Evolutionary conservation across 2,113 vertebrate genomes (phyloP), one percentile per base, ranked within the genome.

Genomic region (Copsychus sechellarum): DNA sequence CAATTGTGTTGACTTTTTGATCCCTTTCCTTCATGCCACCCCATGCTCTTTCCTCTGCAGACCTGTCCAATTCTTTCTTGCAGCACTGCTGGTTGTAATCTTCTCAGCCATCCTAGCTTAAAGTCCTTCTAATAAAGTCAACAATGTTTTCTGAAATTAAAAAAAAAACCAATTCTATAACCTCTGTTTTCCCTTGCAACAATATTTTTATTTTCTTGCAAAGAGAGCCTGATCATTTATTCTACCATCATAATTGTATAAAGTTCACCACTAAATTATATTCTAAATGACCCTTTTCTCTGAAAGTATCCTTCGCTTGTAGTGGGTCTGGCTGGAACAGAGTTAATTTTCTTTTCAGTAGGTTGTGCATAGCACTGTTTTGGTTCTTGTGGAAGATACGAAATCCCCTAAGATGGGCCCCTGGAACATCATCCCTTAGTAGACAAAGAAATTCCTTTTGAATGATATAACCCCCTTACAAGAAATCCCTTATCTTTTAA

Each of bases 321-420:
- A 22, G 13, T 28, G 22, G 9, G 26, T 48, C 36, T 53, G 48
- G 3, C 19, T 62, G 36, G 5, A 53, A 83, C 4, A 40, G 8
- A 31, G 31, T 14, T 73, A 33, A 19, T 57, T 83, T 69, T 57
- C 36, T 64, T 64, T 17, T n/a, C 8, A 53, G 12, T 23, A 79
- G 3, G 22, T 47, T 31, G 38, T 4, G 1, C 8, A 16, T 21
- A 16, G 2, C 8, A 5, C 6, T 7, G 14, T 14, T 84, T 53
- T 58, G 14, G 10, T 38, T 83, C n/a, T n/a, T n/a, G n/a, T n/a
- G n/a, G n/a, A n/a, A n/a, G n/a, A n/a, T n/a, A n/a, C n/a, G n/a
- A n/a, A n/a, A n/a, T n/a, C n/a, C n/a, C n/a, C n/a, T n/a, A n/a
- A n/a, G n/a, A n/a, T n/a, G n/a, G n/a, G n/a, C n/a, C n/a, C n/a